Conservation (phyloP, 2,797 vertebrate genomes). For the Spizella passerina region DNA sequence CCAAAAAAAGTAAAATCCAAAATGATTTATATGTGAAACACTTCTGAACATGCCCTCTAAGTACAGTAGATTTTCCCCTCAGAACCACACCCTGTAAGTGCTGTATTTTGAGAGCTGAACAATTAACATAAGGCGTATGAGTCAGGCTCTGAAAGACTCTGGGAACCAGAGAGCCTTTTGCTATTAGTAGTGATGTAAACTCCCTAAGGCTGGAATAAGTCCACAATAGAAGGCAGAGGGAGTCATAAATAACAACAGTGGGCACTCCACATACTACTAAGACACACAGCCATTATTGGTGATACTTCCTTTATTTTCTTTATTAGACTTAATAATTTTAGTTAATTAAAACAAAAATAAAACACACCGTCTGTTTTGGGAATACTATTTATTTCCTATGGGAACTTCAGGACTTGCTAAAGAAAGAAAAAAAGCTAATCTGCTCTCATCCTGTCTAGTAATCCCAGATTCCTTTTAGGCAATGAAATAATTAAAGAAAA, state of each 20-base stretch:
- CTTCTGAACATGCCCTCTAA: conserved; percentile 85
- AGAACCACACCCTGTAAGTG: conserved; percentile 81
- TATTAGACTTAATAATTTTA: conserved; percentile 61
- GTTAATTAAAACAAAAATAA: conserved; percentile 59
- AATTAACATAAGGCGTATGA: conserved; percentile 87
- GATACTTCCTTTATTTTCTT: conserved; percentile 66
- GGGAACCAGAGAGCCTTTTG: conserved; percentile 86
- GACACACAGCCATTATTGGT: conserved; percentile 30
- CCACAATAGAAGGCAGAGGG: conserved; percentile 80
- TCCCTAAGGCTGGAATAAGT: conserved; percentile 82
- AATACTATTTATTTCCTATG: conserved; percentile 72
- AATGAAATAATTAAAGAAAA: conserved; percentile 70
- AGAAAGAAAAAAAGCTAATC: conserved; percentile 64
- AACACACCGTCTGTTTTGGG: conserved; percentile 42
- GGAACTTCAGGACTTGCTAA: conserved; percentile 71
- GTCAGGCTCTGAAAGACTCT: conserved; percentile 85
- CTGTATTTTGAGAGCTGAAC: conserved; percentile 86
- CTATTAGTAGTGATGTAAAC: conserved; percentile 86
- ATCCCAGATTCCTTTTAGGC: conserved; percentile 68
- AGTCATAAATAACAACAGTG: conserved; percentile 81
- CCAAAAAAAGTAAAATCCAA: conserved; percentile 59
- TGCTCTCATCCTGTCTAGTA: conserved; percentile 70
- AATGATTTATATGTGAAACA: conserved; percentile 82
- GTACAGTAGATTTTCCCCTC: conserved; percentile 82
- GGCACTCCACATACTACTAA: conserved; percentile 60